Evolutionary conservation across 2,888 invertebrate genomes (phyloP).

Genomic region (Amiota mariae): DNA sequence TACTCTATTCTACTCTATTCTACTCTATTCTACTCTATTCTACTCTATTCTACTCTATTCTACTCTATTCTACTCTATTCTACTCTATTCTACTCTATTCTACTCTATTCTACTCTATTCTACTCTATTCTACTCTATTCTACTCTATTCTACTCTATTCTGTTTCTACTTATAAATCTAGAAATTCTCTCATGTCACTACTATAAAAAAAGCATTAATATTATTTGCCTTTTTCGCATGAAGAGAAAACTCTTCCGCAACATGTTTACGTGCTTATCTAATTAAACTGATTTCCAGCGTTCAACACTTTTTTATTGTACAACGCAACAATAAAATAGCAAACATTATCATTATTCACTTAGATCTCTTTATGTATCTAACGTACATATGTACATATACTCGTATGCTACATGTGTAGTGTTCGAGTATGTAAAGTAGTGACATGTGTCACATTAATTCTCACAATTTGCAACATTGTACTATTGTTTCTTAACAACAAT

Average conservation of each 20-base stretch:
- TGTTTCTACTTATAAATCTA: not conserved
- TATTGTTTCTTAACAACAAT: not conserved
- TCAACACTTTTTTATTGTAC: too few species aligned
- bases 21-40: too few species aligned
- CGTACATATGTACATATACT: not conserved
- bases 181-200: not conserved
- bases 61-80: too few species aligned
- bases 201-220: not conserved
- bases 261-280: slow-evolving; percentile 18
- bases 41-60: too few species aligned
- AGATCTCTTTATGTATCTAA: not conserved
- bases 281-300: slow-evolving; percentile 10
- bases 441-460: not conserved
- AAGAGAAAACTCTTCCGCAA: slow-evolving; percentile 15
- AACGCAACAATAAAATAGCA: not conserved
- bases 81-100: too few species aligned
- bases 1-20: too few species aligned
- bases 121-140: too few species aligned
- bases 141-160: too few species aligned
- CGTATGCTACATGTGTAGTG: not conserved
- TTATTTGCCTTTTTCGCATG: slow-evolving; percentile 8
- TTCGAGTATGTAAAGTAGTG: slow-evolving; percentile 4
- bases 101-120: too few species aligned
- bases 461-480: not conserved
- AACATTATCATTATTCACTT: slow-evolving; percentile 16